Conservation (phyloP, 2,888 invertebrate genomes). For the Lepidochitona cinerea region DNA sequence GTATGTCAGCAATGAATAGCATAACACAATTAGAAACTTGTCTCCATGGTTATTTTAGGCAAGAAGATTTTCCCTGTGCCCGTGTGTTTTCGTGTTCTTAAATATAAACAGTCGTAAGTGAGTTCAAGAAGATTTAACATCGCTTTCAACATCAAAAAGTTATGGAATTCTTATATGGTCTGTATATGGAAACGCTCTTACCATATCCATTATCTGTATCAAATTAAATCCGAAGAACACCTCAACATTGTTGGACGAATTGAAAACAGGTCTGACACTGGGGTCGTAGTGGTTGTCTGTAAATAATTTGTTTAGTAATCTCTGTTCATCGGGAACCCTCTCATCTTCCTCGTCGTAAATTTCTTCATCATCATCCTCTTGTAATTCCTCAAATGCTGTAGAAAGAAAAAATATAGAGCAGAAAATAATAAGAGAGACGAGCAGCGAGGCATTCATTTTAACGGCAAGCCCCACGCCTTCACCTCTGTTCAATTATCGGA, state of each 20-base stretch:
- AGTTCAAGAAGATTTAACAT: no score
- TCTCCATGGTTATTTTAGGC: no score
- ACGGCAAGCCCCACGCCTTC: no score
- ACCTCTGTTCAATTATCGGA: no score
- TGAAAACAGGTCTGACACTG: slow-evolving; percentile 73
- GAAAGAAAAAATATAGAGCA: not conserved
- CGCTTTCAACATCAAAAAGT: no score
- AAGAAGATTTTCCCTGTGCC: no score
- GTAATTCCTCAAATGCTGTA: not conserved
- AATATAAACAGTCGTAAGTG: no score
- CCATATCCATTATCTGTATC: slow-evolving; percentile 75
- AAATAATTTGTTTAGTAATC: slow-evolving; percentile 71
- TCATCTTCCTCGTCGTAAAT: slow-evolving; percentile 2
- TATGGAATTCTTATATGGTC: not conserved
- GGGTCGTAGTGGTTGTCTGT: slow-evolving; percentile 71
- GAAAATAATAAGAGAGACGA: not conserved
- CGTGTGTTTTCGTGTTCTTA: not conserved
- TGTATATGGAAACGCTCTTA: slow-evolving; percentile 64
- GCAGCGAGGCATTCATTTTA: not conserved
- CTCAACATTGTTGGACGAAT: slow-evolving; percentile 72
- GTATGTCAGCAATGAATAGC: not conserved
- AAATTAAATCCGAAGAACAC: slow-evolving; percentile 74
- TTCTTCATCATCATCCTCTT: not conserved
- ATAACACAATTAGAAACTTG: no score
- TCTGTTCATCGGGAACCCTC: slow-evolving; percentile 69